Evolutionary conservation across 2,888 invertebrate species (phyloP).

Genomic region (Chymomyza caudatula): DNA sequence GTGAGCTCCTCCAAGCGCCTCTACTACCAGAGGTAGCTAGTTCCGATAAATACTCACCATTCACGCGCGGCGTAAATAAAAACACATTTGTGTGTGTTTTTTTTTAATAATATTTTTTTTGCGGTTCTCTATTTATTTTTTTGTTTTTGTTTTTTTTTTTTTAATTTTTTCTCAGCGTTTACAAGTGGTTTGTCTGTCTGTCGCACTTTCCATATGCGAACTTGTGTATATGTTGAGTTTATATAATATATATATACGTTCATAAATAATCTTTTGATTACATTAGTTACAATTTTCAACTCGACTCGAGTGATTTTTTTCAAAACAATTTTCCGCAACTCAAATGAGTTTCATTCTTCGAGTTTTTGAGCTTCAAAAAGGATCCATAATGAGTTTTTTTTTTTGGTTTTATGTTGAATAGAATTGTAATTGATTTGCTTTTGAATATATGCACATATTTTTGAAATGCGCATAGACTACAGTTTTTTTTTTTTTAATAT

Average conservation of each 20-base stretch:
- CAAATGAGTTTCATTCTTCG: neutral
- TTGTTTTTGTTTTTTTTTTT: slow-evolving; percentile 47
- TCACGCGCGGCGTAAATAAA: neutral
- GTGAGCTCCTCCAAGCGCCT: too few species aligned
- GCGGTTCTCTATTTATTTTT: slow-evolving; percentile 56
- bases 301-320: neutral
- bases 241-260: slow-evolving; percentile 35
- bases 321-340: neutral
- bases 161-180: slow-evolving; percentile 48
- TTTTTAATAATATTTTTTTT: slow-evolving; percentile 46
- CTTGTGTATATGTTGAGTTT: slow-evolving; percentile 48
- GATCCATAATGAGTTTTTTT: neutral
- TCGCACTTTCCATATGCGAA: slow-evolving; percentile 1
- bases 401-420: slow-evolving; percentile 13
- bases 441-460: slow-evolving; percentile 20
- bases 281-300: slow-evolving; percentile 52
- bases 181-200: slow-evolving; percentile 38
- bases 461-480: slow-evolving; percentile 8
- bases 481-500: slow-evolving; percentile 32
- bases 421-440: slow-evolving; percentile 44
- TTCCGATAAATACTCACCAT: too few species aligned
- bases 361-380: neutral
- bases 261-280: slow-evolving; percentile 54
- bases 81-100: neutral
- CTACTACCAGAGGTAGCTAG: too few species aligned